Percentiles rank a stretch among this genome's conserved stretches.
These are phyloP conservation scores for Archips xylosteana DNA, from an alignment of 2,888 invertebrate species.

Conservation along the genomic window DNA sequence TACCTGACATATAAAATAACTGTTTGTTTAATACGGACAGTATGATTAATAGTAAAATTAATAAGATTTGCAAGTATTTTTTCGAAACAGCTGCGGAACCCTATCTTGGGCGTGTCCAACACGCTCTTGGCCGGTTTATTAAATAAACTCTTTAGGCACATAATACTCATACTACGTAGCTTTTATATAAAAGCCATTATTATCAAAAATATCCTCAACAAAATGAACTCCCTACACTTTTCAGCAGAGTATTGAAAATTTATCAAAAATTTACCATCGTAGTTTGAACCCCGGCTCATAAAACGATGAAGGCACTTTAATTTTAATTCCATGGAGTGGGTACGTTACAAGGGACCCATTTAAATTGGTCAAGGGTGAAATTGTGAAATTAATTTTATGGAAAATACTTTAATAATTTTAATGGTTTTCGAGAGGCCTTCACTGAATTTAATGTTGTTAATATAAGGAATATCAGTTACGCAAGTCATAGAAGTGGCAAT, in stretches of 20 bases:
- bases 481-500: not conserved
- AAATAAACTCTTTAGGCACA: no score
- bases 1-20: no score
- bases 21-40: no score
- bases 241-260: not conserved
- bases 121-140: no score
- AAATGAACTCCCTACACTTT: not conserved
- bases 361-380: not conserved
- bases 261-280: not conserved
- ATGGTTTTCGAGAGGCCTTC: slow-evolving; percentile 7
- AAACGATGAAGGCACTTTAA: not conserved
- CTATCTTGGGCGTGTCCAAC: no score
- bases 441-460: not conserved
- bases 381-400: slow-evolving; percentile 15
- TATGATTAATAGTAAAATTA: no score
- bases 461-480: not conserved
- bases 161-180: not conserved
- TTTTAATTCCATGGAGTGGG: not conserved
- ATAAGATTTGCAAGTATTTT: no score
- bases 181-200: not conserved
- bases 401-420: slow-evolving; percentile 22
- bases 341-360: slow-evolving; percentile 1
- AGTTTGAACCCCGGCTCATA: not conserved
- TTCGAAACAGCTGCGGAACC: no score
- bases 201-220: not conserved